Conservation (phyloP, 2,888 invertebrate genomes). For the Alloplasta piceator region DNA sequence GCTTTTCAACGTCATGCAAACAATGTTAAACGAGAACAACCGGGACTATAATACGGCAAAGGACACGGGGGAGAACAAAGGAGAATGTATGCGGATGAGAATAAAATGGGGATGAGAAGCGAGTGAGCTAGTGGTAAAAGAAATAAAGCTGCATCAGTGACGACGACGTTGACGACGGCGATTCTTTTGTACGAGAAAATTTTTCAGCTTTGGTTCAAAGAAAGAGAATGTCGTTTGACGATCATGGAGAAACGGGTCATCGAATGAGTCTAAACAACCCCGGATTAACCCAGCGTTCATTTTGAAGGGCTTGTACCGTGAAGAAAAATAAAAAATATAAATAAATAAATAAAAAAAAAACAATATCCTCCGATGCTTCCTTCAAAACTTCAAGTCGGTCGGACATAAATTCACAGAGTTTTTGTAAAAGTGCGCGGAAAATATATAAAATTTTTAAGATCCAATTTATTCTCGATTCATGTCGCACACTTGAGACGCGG, state of each 20-base stretch:
- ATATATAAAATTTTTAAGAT: no score
- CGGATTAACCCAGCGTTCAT: no score
- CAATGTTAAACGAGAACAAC: constrained; percentile 21
- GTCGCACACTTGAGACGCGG: no score
- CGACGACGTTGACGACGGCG: constrained; percentile 13
- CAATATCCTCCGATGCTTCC: no score
- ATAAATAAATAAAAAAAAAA: no score
- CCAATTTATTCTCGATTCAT: no score
- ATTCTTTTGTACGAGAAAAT: constrained; percentile 13
- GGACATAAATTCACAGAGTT: no score
- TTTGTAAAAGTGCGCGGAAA: no score
- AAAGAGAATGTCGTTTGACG: neutral
- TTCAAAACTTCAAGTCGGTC: no score
- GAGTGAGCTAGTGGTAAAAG: constrained; percentile 31
- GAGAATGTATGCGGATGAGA: neutral
- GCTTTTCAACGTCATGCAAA: constrained; percentile 38
- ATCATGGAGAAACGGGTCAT: neutral
- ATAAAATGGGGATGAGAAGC: neutral
- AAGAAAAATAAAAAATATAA: no score
- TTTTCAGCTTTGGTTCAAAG: constrained; percentile 21
- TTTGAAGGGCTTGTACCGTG: no score
- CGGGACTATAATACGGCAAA: neutral
- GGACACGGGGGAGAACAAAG: constrained; percentile 10
- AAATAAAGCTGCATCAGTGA: constrained; percentile 41
- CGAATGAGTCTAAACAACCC: no score